phyloP scores from a whole-genome alignment of 2,888 invertebrate species.

The Dendrolimus houi region DNA sequence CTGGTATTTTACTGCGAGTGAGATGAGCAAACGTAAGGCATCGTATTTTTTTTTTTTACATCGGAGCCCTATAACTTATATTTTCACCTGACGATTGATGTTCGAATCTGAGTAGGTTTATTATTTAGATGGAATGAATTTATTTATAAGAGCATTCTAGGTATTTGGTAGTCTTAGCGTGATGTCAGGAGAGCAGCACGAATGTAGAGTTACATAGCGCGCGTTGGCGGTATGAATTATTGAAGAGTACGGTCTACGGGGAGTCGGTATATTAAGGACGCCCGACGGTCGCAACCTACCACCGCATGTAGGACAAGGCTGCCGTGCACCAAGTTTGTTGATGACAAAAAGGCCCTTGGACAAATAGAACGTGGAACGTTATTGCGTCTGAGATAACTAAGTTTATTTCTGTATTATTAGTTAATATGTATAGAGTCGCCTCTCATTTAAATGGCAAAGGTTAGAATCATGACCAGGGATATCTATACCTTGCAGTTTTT shows the following conservation, averaged over 20 bases:
- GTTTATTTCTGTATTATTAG: no score
- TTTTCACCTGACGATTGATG: background rate
- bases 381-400: no score
- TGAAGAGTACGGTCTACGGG: conserved; percentile 21
- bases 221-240: conserved; percentile 35
- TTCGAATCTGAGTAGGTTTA: background rate
- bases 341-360: background rate
- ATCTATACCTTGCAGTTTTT: no score
- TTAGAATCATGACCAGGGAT: no score
- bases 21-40: no score
- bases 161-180: background rate
- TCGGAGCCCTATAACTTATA: background rate
- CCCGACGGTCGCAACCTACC: conserved; percentile 20
- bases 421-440: no score
- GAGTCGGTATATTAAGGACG: conserved; percentile 30
- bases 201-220: conserved; percentile 9
- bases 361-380: no score
- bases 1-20: no score
- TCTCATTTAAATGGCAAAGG: no score
- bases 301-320: conserved; percentile 13
- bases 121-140: background rate
- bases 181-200: background rate
- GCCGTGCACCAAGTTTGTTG: conserved; percentile 5
- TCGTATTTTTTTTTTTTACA: no score
- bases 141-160: background rate